Percentiles rank a stretch among this genome's conserved stretches.
These are phyloP conservation scores for Serranus cabrilla DNA, from an alignment of 2,797 vertebrate species.

Conservation along the genomic window DNA sequence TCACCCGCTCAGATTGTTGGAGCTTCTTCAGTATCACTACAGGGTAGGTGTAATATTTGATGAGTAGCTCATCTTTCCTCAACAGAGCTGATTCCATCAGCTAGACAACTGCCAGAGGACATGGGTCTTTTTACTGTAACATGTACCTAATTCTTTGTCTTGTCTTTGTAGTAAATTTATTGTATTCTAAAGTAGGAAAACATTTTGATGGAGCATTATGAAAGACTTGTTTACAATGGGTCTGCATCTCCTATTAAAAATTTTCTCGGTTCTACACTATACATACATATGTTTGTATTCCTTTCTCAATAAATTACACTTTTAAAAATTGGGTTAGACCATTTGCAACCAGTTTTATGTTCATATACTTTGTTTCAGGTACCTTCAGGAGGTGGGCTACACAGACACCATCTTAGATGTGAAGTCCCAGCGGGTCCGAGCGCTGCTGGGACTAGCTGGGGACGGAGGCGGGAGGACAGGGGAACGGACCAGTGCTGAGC, in stretches of 20 bases:
- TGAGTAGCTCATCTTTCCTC: slow-evolving; percentile 31
- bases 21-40: slow-evolving; percentile 35
- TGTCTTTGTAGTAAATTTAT: background rate
- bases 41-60: slow-evolving; percentile 43
- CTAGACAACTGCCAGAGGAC: slow-evolving; percentile 40
- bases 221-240: background rate
- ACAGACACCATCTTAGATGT: slow-evolving; percentile 98
- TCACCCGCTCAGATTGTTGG: slow-evolving; percentile 9
- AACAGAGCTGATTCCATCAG: slow-evolving; percentile 37
- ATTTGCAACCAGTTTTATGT: background rate
- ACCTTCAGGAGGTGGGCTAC: slow-evolving; percentile 98
- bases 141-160: slow-evolving; percentile 8
- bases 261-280: background rate
- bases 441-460: slow-evolving; percentile 92
- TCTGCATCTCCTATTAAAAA: background rate
- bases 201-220: background rate
- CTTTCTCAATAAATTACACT: background rate
- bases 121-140: slow-evolving; percentile 25
- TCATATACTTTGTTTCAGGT: slow-evolving; percentile 82
- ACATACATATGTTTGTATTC: background rate
- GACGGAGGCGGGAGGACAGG: slow-evolving; percentile 90
- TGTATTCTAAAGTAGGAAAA: background rate
- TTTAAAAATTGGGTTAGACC: background rate
- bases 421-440: slow-evolving; percentile 94
- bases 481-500: slow-evolving; percentile 88